Evolutionary conservation across 2,113 vertebrate species (phyloP), one percentile per base, ranked within the genome.

Genomic region (Tychaedon coryphoeus): DNA sequence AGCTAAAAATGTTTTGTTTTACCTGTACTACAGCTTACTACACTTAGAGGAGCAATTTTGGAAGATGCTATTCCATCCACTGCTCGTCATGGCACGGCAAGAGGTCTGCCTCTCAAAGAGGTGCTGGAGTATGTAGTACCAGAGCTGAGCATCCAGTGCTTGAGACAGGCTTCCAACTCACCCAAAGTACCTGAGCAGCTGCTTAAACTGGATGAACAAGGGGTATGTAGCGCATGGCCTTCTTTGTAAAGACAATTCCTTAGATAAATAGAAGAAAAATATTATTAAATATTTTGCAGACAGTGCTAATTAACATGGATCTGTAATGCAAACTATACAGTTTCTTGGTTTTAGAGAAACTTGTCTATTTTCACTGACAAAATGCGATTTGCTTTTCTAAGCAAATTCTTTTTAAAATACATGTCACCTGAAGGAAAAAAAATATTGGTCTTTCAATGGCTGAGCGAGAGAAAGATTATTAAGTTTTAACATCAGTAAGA

Each of bases 51-150:
- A 85, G 99, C 99, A n/a, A 99, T 99, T 94, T 96, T 99, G 86
- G 99, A 99, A 96, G 99, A 99, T 36, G 99, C 99, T 11, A 98
- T 99, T 43, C 99, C 99, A 47, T 99, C 99, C 80, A 99, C 99
- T 3, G 98, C 99, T 5, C 98, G 99, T 72, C 99, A 99, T 6
- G 99, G 99, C 80, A 99, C 98, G 0, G 98, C 99, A 20, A 98
- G 99, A 6, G 99, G 99, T 10, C 98, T 99, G 31, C 99, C 99
- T 5, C 98, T 99, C 66, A 99, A 99, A 92, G 99, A 99, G 90
- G 99, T 99, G 9, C 98, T 99, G 15, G 99, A 99, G 70, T 99
- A 99, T 15, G 99, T 99, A 66, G 97, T 99, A 91, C 99, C 99
- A 6, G 99, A 99, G 95, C 98, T 99, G 53, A 98, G 98, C 81